Conservation (phyloP, 2,888 invertebrate species). For the Falcaria lacertinaria region DNA sequence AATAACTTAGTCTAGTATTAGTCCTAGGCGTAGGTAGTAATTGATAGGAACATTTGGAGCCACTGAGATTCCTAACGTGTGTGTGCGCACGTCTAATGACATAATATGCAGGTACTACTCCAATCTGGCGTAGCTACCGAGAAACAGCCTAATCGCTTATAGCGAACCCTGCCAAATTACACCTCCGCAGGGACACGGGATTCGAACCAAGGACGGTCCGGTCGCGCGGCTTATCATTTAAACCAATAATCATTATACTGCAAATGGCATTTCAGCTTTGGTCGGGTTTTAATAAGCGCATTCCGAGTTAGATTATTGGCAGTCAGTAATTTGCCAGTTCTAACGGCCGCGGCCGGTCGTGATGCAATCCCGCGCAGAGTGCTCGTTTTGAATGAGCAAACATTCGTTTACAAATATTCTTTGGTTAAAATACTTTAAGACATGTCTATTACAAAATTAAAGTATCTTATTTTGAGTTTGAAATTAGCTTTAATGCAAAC, state of each 20-base stretch:
- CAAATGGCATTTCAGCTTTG: conserved; percentile 74
- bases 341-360: conserved; percentile 45
- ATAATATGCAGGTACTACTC: conserved; percentile 52
- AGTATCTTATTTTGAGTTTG: too few relatives aligned
- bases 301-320: conserved; percentile 49
- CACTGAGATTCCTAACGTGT: conserved; percentile 41
- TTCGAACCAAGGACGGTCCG: conserved; percentile 72
- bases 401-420: neutral
- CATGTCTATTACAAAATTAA: too few relatives aligned
- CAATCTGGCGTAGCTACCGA: conserved; percentile 61
- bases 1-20: too few relatives aligned
- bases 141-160: conserved; percentile 73
- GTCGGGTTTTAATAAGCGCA: conserved; percentile 65
- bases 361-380: conserved; percentile 26
- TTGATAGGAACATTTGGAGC: too few relatives aligned
- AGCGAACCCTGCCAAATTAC: conserved; percentile 72
- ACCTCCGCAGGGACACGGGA: conserved; percentile 73
- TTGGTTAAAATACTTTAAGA: neutral
- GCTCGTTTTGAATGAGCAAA: neutral
- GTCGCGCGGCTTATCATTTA: conserved; percentile 75
- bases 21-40: too few relatives aligned
- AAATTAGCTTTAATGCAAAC: too few relatives aligned
- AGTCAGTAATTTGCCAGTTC: conserved; percentile 55
- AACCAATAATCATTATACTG: conserved; percentile 68
- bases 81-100: conserved; percentile 59